Conservation (phyloP, 2,113 vertebrate genomes). For the Plectropomus leopardus region DNA sequence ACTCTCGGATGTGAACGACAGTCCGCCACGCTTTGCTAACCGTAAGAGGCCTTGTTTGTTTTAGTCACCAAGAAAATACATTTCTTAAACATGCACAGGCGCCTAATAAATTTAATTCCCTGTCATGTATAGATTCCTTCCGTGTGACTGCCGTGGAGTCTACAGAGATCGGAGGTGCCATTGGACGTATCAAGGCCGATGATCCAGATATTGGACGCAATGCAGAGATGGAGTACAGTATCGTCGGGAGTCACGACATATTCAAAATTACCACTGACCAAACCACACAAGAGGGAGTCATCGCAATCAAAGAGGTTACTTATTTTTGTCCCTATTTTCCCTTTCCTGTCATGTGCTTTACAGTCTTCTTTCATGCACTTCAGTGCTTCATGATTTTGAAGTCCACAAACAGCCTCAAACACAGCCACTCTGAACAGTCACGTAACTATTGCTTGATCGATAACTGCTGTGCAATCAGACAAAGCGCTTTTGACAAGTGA, state of each 20-base stretch:
- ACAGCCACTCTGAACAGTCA: not conserved
- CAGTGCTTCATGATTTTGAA: not conserved
- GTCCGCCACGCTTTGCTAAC: conserved; percentile 96
- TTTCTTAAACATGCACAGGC: too few species aligned
- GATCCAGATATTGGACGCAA: conserved; percentile 93
- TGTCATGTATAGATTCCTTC: conserved; percentile 87
- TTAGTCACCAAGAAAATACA: not conserved
- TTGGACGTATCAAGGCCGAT: conserved; percentile 94
- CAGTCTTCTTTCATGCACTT: not conserved
- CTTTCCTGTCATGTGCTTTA: not conserved
- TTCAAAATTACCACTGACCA: conserved; percentile 95
- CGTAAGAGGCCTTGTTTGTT: conserved; percentile 87
- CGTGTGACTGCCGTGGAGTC: conserved; percentile 92
- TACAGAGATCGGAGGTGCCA: conserved; percentile 87
- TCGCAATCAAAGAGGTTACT: conserved; percentile 94
- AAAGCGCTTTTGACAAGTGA: conserved; percentile 28
- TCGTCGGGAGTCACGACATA: conserved; percentile 89
- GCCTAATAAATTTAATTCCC: not conserved
- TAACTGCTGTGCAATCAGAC: conserved; percentile 27
- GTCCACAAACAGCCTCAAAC: not conserved
- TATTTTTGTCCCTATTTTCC: not conserved
- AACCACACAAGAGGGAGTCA: conserved; percentile 94
- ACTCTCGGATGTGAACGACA: conserved; percentile 95
- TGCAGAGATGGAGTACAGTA: conserved; percentile 92
- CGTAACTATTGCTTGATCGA: conserved; percentile 15